These are phyloP conservation scores for Brotula barbata DNA, from an alignment of 2,797 vertebrate genomes.

Conservation along the genomic window DNA sequence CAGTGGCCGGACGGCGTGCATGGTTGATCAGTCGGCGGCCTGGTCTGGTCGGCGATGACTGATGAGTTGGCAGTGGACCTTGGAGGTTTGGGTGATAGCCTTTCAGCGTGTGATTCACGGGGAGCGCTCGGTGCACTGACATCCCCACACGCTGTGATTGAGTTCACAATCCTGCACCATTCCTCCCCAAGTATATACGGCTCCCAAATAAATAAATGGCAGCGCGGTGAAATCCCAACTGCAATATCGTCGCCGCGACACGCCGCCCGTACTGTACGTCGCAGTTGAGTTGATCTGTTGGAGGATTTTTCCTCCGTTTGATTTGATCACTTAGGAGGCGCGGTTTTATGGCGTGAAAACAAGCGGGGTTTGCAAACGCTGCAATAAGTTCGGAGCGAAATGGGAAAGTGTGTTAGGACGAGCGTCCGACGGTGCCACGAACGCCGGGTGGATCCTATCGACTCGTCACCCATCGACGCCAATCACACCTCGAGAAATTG, in stretches of 20 bases:
- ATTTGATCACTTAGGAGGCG: too few species aligned
- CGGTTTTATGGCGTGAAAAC: too few species aligned
- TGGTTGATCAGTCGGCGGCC: conserved; percentile 74
- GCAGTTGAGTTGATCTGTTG: conserved; percentile 52
- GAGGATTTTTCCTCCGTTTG: conserved; percentile 9
- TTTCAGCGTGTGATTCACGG: conserved; percentile 82
- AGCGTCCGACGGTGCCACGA: too few species aligned
- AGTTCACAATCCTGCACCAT: conserved; percentile 77
- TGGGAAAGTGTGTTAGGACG: too few species aligned
- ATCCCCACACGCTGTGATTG: conserved; percentile 76
- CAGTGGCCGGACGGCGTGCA: conserved; percentile 68
- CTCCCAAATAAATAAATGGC: conserved; percentile 73
- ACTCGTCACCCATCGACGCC: too few species aligned
- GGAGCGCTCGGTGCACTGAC: conserved; percentile 74
- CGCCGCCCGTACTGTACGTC: conserved; percentile 4
- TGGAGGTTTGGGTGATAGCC: conserved; percentile 83
- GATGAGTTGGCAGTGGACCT: conserved; percentile 80
- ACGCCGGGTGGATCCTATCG: too few species aligned
- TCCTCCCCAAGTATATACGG: conserved; percentile 66
- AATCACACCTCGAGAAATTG: too few species aligned
- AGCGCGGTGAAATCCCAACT: conserved; percentile 63
- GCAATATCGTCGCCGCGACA: conserved; percentile 47
- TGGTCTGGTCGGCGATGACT: conserved; percentile 73
- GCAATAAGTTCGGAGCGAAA: too few species aligned
- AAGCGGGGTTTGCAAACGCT: too few species aligned